Conservation (phyloP, 2,888 invertebrate species). For the Adineta ricciae region DNA sequence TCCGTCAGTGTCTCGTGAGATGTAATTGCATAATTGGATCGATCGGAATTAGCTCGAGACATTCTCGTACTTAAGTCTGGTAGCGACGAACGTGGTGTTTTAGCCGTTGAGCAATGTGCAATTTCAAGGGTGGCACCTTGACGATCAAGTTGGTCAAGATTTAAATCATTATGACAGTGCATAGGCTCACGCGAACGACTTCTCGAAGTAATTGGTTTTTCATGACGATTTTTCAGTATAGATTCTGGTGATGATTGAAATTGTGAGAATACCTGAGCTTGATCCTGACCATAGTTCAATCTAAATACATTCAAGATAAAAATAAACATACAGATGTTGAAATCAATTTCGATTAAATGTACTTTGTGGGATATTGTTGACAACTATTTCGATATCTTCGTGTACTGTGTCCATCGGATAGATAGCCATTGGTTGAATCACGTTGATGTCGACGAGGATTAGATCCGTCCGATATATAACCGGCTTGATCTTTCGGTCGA, state of each 20-base stretch:
- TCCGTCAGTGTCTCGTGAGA: neutral
- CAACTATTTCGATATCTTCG: neutral
- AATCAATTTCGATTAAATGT: neutral
- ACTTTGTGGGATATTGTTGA: neutral
- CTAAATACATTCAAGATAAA: neutral
- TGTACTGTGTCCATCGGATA: neutral
- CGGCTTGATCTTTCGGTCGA: neutral
- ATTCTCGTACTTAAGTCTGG: neutral
- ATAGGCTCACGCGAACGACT: conserved; percentile 17
- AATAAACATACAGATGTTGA: neutral
- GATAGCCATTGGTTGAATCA: neutral
- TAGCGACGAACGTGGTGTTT: conserved; percentile 1
- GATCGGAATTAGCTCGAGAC: neutral
- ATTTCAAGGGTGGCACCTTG: conserved; percentile 9
- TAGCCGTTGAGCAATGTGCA: neutral
- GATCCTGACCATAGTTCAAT: neutral
- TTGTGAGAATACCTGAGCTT: conserved; percentile 5
- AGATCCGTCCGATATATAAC: neutral
- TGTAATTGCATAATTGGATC: neutral
- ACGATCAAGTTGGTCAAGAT: conserved; percentile 13
- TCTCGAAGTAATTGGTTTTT: neutral
- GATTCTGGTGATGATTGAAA: neutral
- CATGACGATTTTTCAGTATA: neutral
- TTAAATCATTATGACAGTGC: neutral
- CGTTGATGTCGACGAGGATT: neutral